Evolutionary conservation across 2,797 vertebrate species (phyloP), one percentile per base, ranked within the genome.

Genomic region (Acrocephalus scirpaceus): DNA sequence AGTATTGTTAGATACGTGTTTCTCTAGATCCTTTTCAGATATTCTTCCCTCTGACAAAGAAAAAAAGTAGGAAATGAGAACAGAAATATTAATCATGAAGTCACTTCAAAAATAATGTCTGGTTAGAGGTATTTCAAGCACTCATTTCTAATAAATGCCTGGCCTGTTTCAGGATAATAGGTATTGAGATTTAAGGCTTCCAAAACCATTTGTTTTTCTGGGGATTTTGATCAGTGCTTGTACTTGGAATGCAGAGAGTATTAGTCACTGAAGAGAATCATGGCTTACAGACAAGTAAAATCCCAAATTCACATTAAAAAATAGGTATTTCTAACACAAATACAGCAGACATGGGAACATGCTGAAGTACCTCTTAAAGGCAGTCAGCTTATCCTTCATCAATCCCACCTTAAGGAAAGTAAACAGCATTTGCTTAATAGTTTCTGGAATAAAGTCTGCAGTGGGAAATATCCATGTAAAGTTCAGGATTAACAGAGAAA

Each of bases 31-130:
- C 92, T 97, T 97, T 88, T 97, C 97, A 27, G 98, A 98, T 97
- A 99, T 98, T 98, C 99, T 98, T 97, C 98, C 98, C 58, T 98
- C 99, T 99, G 97, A 40, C 32, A 91, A 95, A 97, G 14, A 95
- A 73, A 96, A 94, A 93, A 32, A 92, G 34, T 38, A n/a, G 56
- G 23, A 92, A 44, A 51, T 81, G 26, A 96, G 70, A 94, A 61
- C 57, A 85, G 30, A 62, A 80, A 67, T 54, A 70, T 34, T 67
- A 65, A 75, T 57, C 1, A 21, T 29, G 15, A 92, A 75, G 44
- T 64, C 9, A 60, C 29, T 78, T 90, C 5, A 76, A 65, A 86
- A 58, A 74, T n/a, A 69, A 51, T 17, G 32, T 67, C n/a, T 47
- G 20, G 22, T 61, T 53, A 36, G 20, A 54, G 20, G 14, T 26